Evolutionary conservation across 37 sponge, comb jelly and placozoan species (phyloP), one percentile per base, ranked within the genome.

Genomic region (Aphrocallistes beatrix): DNA sequence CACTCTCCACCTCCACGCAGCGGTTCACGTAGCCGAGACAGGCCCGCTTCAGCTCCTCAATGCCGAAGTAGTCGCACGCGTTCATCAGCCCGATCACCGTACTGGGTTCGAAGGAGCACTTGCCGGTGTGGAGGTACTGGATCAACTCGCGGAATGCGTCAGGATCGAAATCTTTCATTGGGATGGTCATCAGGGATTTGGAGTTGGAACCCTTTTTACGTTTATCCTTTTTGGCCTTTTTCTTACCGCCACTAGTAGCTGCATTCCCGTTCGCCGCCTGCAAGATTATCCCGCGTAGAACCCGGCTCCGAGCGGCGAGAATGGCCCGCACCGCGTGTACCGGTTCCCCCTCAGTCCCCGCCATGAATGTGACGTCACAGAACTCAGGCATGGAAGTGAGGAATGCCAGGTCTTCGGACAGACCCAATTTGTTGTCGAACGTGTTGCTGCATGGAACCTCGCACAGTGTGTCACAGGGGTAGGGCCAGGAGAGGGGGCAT

Each of bases 351-450:
- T 92, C 93, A 32, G 91, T 86, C 16, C 97, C 97, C 0, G 94
- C 97, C 23, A 97, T 87, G 84, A 97, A 97, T 13, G 94, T 97
- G 1, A 94, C 90, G 82, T 97, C 97, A 83, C 94, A 94, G 37
- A 94, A 84, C 87, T 94, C 94, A 0, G 97, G 94, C 93, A 97
- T 89, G 39, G 50, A 83, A 23, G 95, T 91, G 38, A 95, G 88
- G 36, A 88, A 89, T 1, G 48, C 39, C 84, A 95, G 83, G 60
- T 95, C 95, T 45, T 89, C 81, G 0, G 90, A 91, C 36, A 95
- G 82, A 25, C 86, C 84, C 36, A 84, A 84, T 39, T 84, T 88
- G 81, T 92, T 92, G 32, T 88, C 88, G 82, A 85, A 94, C 17
- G 34, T 38, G 38, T 60, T 60, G 34, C 75, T 60, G n/a, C 75